Base-by-base conservation (phyloP, 2,113 vertebrate species). In the Forbesichthys agassizii region DNA sequence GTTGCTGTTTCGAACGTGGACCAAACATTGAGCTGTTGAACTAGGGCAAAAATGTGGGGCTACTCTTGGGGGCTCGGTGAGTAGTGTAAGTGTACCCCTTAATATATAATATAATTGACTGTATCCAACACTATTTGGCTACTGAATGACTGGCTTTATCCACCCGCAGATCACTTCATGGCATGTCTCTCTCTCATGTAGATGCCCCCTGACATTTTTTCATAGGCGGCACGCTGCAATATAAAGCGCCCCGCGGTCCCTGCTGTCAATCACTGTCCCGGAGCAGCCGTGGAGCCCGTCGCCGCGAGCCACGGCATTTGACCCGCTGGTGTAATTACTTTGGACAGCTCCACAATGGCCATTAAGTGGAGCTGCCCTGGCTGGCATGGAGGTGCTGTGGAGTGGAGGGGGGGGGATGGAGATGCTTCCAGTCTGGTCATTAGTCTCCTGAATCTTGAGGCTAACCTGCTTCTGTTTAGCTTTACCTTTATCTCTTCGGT, bases 271-370 rank as follows among this genome's bases (percentile, higher is more conserved):
- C 57, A 27, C 3, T 61, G 10, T 47, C 49, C 11, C 49, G 20
- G 48, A 46, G 49, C n/a, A 53, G 56, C 60, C 27, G 71, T 69
- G 33, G 36, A 58, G 73, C 55, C 33, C 65, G 64, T 33, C 61
- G 14, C 64, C 27, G 20, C 73, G 71, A 78, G 46, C 49, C 67
- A 72, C 68, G 33, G 47, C 48, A 48, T 69, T 69, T 60, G 61
- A 74, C 67, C 9, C 46, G 61, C 62, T 72, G 64, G 61, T 65
- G 48, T 85, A 83, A 84, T 84, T 70, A 83, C 71, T 75, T 79
- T 47, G 78, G 86, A 82, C 73, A 69, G 68, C 71, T 69, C 68
- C 47, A 64, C 75, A 73, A 78, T 75, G 77, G 76, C 74, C 54
- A 62, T 73, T 65, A 74, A 70, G 75, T 61, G 49, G 46, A 73